A percentile compares a stretch with the other conserved stretches of the same genome.
phyloP scores from a whole-genome alignment of 2,888 invertebrate species.

The Micoletzkya japonica region DNA sequence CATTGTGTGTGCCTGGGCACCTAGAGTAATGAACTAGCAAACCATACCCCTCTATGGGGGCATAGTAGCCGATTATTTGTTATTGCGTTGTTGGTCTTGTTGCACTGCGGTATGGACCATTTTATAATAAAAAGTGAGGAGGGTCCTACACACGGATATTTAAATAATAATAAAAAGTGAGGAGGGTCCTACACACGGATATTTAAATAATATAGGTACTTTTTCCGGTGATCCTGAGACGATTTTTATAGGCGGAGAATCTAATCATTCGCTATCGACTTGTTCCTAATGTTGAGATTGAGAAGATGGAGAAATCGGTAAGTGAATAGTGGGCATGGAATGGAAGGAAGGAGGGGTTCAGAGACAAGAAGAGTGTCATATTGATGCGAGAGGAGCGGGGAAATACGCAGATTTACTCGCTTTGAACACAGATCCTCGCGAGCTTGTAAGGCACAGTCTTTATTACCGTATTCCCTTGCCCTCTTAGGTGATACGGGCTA shows the following conservation, averaged over 20 bases:
- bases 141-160: background rate
- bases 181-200: background rate
- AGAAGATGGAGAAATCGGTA: background rate
- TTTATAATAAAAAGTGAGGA: background rate
- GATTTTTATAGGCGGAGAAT: constrained; percentile 10
- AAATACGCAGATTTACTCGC: too few species aligned
- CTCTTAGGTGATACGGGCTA: constrained; percentile 37
- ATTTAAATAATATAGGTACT: background rate
- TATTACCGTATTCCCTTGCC: too few species aligned
- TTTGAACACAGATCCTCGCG: background rate
- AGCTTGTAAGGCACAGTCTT: too few species aligned
- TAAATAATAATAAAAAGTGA: background rate
- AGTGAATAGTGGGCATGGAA: background rate
- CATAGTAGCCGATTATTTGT: too few species aligned
- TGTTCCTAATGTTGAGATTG: background rate
- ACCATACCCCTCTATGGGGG: too few species aligned
- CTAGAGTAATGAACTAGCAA: too few species aligned
- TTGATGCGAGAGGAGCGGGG: too few species aligned
- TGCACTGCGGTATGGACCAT: too few species aligned
- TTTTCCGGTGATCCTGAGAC: background rate
- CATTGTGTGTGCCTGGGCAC: too few species aligned
- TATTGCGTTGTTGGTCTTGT: too few species aligned
- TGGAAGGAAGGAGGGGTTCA: constrained; percentile 2
- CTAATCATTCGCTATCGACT: constrained; percentile 11
- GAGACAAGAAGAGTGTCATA: too few species aligned